Conservation (phyloP, 92 coral and sea anemone genomes). For the Desmophyllum pertusum region DNA sequence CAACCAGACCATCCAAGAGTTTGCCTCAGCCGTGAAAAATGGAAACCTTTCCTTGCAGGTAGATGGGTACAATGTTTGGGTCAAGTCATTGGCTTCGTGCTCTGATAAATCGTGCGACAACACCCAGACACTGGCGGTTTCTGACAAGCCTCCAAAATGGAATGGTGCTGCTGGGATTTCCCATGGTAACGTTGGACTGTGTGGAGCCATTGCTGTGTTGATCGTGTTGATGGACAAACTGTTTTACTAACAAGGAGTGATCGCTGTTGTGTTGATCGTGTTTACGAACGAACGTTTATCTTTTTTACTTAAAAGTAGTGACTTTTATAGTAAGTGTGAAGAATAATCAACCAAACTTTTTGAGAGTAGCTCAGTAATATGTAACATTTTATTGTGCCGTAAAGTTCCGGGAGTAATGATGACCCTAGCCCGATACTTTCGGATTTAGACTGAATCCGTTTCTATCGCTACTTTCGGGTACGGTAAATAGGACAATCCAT, state of each 20-base stretch:
- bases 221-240: not conserved
- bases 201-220: not conserved
- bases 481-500: too few relatives aligned
- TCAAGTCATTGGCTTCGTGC: constrained; percentile 50
- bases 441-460: too few relatives aligned
- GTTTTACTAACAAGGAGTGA: not conserved
- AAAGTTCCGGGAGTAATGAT: too few relatives aligned
- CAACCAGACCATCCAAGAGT: constrained; percentile 15
- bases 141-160: constrained; percentile 49
- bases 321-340: not conserved
- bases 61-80: constrained; percentile 48
- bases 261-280: not conserved
- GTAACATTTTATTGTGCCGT: too few relatives aligned
- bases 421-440: too few relatives aligned
- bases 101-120: constrained; percentile 45
- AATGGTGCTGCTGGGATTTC: not conserved
- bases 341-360: not conserved
- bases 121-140: constrained; percentile 44
- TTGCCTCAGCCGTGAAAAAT: constrained; percentile 42
- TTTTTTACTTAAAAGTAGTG: too few relatives aligned
- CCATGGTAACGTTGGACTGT: not conserved
- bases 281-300: not conserved
- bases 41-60: constrained; percentile 42
- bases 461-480: too few relatives aligned
- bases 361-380: not conserved